phyloP scores from a whole-genome alignment of 64 coral and sea anemone species.

The Porites australiensis region DNA sequence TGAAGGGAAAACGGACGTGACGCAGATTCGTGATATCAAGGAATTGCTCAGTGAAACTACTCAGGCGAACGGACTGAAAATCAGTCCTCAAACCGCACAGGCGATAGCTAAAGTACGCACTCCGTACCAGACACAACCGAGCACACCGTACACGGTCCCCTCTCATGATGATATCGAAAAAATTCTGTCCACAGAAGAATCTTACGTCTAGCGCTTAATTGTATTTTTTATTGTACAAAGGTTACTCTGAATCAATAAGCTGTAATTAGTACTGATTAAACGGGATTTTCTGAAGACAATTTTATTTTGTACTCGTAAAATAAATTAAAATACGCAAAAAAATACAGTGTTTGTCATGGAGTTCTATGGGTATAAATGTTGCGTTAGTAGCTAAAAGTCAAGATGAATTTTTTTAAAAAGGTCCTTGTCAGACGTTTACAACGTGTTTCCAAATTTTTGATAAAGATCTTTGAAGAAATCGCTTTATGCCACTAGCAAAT shows the following conservation, averaged over 20 bases:
- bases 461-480: no score
- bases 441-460: no score
- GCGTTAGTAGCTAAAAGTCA: no score
- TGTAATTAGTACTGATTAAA: constrained; percentile 7
- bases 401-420: no score
- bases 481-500: no score
- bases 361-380: no score
- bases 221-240: neutral
- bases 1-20: constrained; percentile 80
- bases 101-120: constrained; percentile 93
- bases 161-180: constrained; percentile 93
- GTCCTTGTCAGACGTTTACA: no score
- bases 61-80: constrained; percentile 94
- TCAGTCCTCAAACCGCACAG: constrained; percentile 82
- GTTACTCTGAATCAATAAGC: neutral
- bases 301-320: constrained; percentile 7
- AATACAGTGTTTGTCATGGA: no score
- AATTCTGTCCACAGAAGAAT: constrained; percentile 96
- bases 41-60: constrained; percentile 76
- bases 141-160: constrained; percentile 63
- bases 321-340: neutral
- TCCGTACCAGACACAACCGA: constrained; percentile 23
- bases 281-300: neutral
- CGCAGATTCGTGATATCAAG: constrained; percentile 89
- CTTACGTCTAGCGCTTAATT: constrained; percentile 70